Evolutionary conservation across 53 echinoderm and acorn worm genomes (phyloP), one percentile per base, ranked within the genome.

Genomic region (Echinarachnius parma): DNA sequence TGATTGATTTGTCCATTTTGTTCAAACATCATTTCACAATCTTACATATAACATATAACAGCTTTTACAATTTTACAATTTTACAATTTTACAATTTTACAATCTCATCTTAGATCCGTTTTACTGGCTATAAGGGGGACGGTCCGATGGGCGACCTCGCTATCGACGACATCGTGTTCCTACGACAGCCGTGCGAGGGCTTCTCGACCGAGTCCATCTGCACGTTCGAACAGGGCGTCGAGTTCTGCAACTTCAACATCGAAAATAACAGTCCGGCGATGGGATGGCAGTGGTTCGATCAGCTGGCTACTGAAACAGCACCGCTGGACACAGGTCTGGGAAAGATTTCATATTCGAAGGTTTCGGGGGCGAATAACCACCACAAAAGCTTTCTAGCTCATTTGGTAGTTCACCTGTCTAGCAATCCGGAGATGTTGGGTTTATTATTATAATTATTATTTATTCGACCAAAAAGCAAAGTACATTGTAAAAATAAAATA

Each of bases 161-260:
- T 2, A 61, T 92, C 15, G 92, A 92, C 53, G 92, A 92, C 62
- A 86, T 92, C 59, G 49, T 47, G 71, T 61, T 87, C 15, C 23
- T 87, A 1, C 63, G 61, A 14, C 66, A 78, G 35, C 92, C 92
- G 1, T 92, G 92, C 68, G 75, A 60, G 2, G 92, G 92, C 31
- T 92, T 65, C 60, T 75, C 87, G 9, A 84, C 72, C 26, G 75
- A 77, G 13, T 71, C 80, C 18, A 21, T 13, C 13, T 74, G 79
- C 25, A 53, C 77, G 28, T 92, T 87, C 59, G 92, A 92, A 37
- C 66, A 65, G 33, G 83, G 83, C 15, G n/a, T 75, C 5, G 60
- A 59, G 4, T 34, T 27, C 33, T 83, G 77, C 49, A 34, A 46
- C 3, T 77, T 60, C 28, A 21, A 58, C 55, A 14, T 48, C 60